Percentiles rank a stretch among this genome's conserved stretches.
Conservation (phyloP, 2,113 vertebrate species). For the Eptatretus burgeri region DNA sequence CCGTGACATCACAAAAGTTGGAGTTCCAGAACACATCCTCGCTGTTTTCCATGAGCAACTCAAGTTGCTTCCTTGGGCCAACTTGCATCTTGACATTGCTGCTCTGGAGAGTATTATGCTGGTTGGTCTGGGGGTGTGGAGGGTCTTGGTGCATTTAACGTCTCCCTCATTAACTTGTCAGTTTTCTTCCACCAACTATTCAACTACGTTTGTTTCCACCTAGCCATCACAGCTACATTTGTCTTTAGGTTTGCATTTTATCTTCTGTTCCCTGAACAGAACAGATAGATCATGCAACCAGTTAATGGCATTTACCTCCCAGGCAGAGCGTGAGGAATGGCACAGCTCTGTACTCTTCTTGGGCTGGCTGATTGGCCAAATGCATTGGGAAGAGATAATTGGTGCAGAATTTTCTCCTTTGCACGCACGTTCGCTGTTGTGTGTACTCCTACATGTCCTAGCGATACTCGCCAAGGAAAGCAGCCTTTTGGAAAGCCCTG, state of each 20-base stretch:
- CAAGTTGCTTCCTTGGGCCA: constrained; percentile 38
- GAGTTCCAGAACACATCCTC: constrained; percentile 65
- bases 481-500: constrained; percentile 29
- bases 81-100: constrained; percentile 47
- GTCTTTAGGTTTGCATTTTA: constrained; percentile 7
- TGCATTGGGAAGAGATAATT: constrained; percentile 75
- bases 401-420: constrained; percentile 27
- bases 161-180: background rate
- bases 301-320: background rate
- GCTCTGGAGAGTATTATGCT: constrained; percentile 89
- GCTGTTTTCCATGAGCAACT: constrained; percentile 48
- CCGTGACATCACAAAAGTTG: constrained; percentile 45
- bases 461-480: constrained; percentile 67
- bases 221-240: background rate
- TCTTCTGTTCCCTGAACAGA: background rate
- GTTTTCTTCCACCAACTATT: no score
- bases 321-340: constrained; percentile 87
- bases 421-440: constrained; percentile 31
- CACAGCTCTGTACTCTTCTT: constrained; percentile 84
- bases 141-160: no score
- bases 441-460: constrained; percentile 68
- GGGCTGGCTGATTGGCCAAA: constrained; percentile 52
- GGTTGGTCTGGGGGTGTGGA: constrained; percentile 16
- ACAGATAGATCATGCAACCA: constrained; percentile 10
- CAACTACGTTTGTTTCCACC: no score